phyloP scores from a whole-genome alignment of 2,113 vertebrate genomes.

The Sarotherodon lohbergeri region DNA sequence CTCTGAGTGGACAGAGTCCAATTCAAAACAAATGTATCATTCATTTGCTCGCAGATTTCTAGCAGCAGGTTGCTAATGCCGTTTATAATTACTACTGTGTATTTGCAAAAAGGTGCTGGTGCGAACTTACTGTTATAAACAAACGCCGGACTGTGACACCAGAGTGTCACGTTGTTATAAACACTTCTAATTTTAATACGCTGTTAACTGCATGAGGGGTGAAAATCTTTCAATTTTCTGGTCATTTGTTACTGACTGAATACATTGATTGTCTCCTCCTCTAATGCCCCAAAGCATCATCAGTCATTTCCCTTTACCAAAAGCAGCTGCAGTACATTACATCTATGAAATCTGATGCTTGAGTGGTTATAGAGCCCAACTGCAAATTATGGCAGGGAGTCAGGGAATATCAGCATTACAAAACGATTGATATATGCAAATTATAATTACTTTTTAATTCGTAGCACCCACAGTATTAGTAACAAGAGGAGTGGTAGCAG shows the following conservation, averaged over 20 bases:
- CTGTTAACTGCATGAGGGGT: background rate
- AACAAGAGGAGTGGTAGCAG: background rate
- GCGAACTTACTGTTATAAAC: background rate
- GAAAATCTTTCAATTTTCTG: constrained; percentile 16
- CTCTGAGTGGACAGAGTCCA: background rate
- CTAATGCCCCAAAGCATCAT: background rate
- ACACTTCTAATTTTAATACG: background rate
- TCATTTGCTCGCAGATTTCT: background rate
- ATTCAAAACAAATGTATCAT: background rate
- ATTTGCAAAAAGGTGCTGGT: background rate
- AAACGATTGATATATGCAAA: background rate
- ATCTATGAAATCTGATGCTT: background rate
- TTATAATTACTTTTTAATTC: background rate
- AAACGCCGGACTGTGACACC: background rate
- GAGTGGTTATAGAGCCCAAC: background rate
- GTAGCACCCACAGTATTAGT: background rate
- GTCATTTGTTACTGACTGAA: constrained; percentile 1
- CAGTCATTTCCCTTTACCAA: background rate
- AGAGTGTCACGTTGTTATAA: background rate
- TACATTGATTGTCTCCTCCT: constrained; percentile 4
- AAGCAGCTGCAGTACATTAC: background rate
- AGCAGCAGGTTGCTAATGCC: background rate
- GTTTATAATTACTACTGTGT: background rate
- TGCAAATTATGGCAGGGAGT: background rate
- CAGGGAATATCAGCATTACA: background rate